phyloP scores from a whole-genome alignment of 30 jellyfish, hydroid and myxozoan species.

The Nemopilema nomurai region DNA sequence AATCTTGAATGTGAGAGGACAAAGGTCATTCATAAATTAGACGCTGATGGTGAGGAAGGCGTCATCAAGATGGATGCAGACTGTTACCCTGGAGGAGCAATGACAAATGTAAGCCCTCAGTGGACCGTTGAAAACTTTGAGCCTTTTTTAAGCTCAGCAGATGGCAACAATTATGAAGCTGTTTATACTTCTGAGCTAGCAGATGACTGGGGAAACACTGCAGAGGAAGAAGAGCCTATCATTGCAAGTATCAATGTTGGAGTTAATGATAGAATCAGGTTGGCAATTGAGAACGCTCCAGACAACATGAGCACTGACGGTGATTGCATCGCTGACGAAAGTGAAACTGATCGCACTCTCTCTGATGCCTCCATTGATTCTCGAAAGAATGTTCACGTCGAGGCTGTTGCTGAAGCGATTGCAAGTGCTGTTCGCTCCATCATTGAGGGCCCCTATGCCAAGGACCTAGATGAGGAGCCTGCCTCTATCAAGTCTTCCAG shows the following conservation, averaged over 20 bases:
- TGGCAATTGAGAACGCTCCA: neutral
- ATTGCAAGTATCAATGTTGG: neutral
- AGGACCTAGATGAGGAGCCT: no score
- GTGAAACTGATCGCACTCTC: neutral
- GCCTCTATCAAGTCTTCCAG: no score
- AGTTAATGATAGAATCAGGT: neutral
- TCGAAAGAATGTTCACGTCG: neutral
- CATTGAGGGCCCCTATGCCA: no score
- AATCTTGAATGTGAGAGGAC: no score
- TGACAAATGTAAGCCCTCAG: neutral
- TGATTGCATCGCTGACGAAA: neutral
- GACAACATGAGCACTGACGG: neutral
- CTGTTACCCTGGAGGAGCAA: no score
- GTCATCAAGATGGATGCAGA: no score
- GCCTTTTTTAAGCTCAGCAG: neutral
- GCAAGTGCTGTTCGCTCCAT: no score
- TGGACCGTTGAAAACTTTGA: neutral
- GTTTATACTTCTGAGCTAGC: slow-evolving; percentile 2
- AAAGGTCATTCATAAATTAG: no score
- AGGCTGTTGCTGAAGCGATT: neutral
- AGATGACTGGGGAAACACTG: neutral
- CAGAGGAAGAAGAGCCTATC: neutral
- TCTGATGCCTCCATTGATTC: neutral
- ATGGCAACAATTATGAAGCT: neutral
- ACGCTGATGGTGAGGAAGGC: no score